Evolutionary conservation across 2,113 vertebrate genomes (phyloP), one percentile per base, ranked within the genome.

Genomic region (Cryptotis parvus): DNA sequence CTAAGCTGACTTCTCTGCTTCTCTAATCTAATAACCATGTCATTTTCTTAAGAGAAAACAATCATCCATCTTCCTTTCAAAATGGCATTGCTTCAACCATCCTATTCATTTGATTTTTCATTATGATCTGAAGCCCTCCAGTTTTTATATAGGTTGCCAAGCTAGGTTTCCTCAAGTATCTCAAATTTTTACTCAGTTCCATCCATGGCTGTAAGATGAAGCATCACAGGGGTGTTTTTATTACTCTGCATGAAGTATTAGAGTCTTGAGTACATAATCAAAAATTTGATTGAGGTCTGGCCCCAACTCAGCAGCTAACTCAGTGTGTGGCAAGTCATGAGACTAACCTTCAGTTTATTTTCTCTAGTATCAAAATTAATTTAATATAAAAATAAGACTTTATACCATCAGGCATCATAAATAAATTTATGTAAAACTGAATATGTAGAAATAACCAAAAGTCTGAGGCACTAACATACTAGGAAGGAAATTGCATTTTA

Each of bases 41-140:
- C 29, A 82, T 20, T 77, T 24, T 12, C 83, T 82, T 78, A 73
- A 66, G 43, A 94, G 31, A 15, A 87, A 55, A 58, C 37, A 73
- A 14, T 9, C 27, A 33, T 43, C 26, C 55, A 26, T 35, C 7
- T 24, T 9, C 9, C 9, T 82, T 87, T 83, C 31, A 83, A 41
- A 29, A 12, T 87, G 4, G 1, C 29, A 45, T 43, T 29, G 8
- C 55, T 58, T 35, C 27, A 55, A 87, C 43, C 20, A 55, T 73
- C 55, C 24, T 18, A n/a, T 37, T 78, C 33, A 35, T 55, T 55
- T 88, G n/a, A 58, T 24, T 84, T 87, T 73, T 78, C 33, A 68
- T 43, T 85, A 35, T 18, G 15, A 65, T 72, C 29, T n/a, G 41
- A 92, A 81, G 29, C 37, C 31, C 49, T 86, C 27, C 27, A 55